Evolutionary conservation across 1,140 invertebrate genomes (phyloP), one percentile per base, ranked within the genome.

Genomic region (Drosophila sp.): DNA sequence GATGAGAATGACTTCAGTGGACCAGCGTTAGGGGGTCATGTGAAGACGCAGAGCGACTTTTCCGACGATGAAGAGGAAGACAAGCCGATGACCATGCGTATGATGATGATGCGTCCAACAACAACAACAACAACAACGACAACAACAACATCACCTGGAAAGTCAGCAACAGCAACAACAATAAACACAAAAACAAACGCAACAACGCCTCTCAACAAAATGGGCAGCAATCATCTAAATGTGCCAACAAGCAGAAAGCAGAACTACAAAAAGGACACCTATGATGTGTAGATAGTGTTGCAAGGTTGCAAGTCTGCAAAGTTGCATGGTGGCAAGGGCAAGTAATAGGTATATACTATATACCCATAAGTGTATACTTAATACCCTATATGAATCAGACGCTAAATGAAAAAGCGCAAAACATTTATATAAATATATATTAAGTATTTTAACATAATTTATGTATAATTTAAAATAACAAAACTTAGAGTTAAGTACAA

Each of bases 31-130:
- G 91, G 91, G 34, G 91, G 91, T 5, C 90, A 78, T 65, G 78
- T 92, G 14, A 90, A 90, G 63, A 90, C 89, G 2, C 86, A 81
- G 50, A 92, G 90, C 57, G 91, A 92, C 58, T 91, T 78, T 50
- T 90, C 90, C 25, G 91, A 92, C 18, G 91, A 92, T 27, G 91
- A 92, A 38, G 90, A 91, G 66, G 90, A 91, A 61, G 90, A 91
- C 40, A 90, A 81, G 69, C 91, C 91, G 5, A 86, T 90, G 69
- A 92, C 89, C 27, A 92, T 92, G 90, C 82, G 79, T 59, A 69
- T 84, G 73, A 78, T 87, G 83, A 79, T 83, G 80, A 83, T 86
- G 87, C 78, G 75, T 63, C 72, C 78, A 16, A 73, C 83, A 9
- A 72, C 78, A 36, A 71, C 66, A 50, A 56, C 62, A 48, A 61